These are phyloP conservation scores for Nysson spinosus DNA, from an alignment of 2,888 invertebrate genomes.

Conservation along the genomic window DNA sequence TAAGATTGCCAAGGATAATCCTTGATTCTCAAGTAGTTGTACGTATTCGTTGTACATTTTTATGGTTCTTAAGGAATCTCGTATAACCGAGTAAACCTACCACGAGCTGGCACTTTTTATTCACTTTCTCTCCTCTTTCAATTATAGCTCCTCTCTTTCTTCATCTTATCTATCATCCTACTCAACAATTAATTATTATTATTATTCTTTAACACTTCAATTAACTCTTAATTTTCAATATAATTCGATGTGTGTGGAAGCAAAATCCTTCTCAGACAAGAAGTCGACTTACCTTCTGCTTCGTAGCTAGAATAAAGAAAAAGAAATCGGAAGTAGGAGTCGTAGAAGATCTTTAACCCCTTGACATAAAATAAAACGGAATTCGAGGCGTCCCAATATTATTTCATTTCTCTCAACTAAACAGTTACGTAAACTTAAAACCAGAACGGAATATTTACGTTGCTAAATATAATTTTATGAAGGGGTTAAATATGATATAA, in stretches of 20 bases:
- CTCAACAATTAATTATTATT: no score
- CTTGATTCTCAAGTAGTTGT: background rate
- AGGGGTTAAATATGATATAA: no score
- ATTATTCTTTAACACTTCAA: background rate
- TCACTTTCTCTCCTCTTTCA: background rate
- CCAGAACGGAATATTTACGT: no score
- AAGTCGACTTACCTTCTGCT: slow-evolving; percentile 17
- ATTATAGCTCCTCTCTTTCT: background rate
- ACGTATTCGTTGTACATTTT: slow-evolving; percentile 10
- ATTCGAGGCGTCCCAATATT: no score
- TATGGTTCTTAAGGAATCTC: slow-evolving; percentile 11
- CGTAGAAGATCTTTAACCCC: slow-evolving; percentile 17
- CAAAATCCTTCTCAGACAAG: background rate
- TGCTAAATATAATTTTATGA: no score
- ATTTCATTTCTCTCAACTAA: no score
- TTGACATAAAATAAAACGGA: no score
- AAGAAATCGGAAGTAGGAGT: slow-evolving; percentile 9
- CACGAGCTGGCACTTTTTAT: slow-evolving; percentile 16
- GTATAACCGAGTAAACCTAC: slow-evolving; percentile 2
- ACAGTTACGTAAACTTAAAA: no score
- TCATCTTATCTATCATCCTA: no score
- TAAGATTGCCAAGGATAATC: slow-evolving; percentile 28
- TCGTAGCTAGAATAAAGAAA: slow-evolving; percentile 12
- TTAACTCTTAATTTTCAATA: no score
- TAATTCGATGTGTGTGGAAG: no score